phyloP scores from a whole-genome alignment of 2,888 invertebrate genomes.

The Crocallis elinguaria region DNA sequence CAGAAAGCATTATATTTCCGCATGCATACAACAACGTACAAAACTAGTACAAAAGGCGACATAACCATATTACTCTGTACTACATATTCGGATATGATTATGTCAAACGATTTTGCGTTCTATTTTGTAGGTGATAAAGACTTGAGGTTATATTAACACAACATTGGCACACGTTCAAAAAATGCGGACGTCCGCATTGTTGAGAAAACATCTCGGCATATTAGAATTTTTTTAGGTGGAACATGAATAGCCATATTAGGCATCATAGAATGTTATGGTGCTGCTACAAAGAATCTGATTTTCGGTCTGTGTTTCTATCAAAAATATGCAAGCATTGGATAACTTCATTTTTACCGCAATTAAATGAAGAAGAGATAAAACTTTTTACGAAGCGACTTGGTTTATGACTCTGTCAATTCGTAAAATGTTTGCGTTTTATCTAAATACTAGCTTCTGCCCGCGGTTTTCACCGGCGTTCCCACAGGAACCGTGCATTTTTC shows the following conservation, averaged over 20 bases:
- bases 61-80: slow-evolving; percentile 11
- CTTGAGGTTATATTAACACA: slow-evolving; percentile 5
- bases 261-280: not conserved
- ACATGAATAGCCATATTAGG: slow-evolving; percentile 8
- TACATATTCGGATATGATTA: not conserved
- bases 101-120: slow-evolving; percentile 14
- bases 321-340: too few species aligned
- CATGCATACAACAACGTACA: slow-evolving; percentile 7
- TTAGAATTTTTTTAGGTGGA: slow-evolving; percentile 22
- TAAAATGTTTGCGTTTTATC: too few species aligned
- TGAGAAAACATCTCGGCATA: slow-evolving; percentile 24
- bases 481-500: too few species aligned
- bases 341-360: too few species aligned
- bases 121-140: slow-evolving; percentile 12
- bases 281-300: too few species aligned
- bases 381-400: too few species aligned
- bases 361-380: too few species aligned
- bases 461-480: too few species aligned
- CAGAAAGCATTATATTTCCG: not conserved
- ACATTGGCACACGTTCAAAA: slow-evolving; percentile 31
- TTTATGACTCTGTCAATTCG: too few species aligned
- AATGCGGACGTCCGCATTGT: slow-evolving; percentile 33
- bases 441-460: too few species aligned
- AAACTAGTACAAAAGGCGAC: slow-evolving; percentile 11
- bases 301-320: too few species aligned